phyloP scores from a whole-genome alignment of 2,797 vertebrate species.

The Gymnoscopelus microlampas region DNA sequence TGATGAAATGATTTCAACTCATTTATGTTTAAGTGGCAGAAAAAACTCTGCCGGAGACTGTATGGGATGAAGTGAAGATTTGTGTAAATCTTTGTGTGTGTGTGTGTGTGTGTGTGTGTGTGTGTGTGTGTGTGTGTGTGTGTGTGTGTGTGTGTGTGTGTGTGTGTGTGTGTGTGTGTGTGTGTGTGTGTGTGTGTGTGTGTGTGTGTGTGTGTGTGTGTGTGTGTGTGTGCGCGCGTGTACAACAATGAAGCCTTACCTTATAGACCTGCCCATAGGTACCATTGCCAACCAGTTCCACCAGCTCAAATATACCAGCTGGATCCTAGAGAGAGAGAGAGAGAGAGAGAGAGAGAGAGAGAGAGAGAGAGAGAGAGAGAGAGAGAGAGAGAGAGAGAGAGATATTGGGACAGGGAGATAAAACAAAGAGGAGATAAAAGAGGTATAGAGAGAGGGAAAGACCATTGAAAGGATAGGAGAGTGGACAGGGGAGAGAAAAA shows the following conservation, averaged over 20 bases:
- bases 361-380: slow-evolving; percentile 19
- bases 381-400: slow-evolving; percentile 12
- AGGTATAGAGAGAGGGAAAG: neutral
- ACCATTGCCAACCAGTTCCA: slow-evolving; percentile 97
- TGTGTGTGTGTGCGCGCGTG: neutral
- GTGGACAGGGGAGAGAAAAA: neutral
- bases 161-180: neutral
- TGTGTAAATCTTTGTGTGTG: neutral
- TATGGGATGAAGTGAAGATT: neutral
- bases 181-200: neutral
- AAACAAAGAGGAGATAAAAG: neutral
- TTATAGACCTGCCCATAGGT: slow-evolving; percentile 98
- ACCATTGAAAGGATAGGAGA: neutral
- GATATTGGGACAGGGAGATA: neutral
- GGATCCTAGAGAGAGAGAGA: slow-evolving; percentile 84
- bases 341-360: neutral
- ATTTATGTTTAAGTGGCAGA: too few relatives aligned
- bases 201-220: slow-evolving; percentile 2
- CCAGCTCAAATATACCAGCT: slow-evolving; percentile 96
- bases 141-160: neutral
- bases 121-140: too few relatives aligned
- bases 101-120: neutral
- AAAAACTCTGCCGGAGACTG: too few relatives aligned
- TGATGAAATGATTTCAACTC: too few relatives aligned
- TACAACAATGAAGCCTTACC: slow-evolving; percentile 74